These are phyloP conservation scores for Turritopsis rubra DNA, from an alignment of 30 jellyfish, hydroid and myxozoan species.

Conservation along the genomic window DNA sequence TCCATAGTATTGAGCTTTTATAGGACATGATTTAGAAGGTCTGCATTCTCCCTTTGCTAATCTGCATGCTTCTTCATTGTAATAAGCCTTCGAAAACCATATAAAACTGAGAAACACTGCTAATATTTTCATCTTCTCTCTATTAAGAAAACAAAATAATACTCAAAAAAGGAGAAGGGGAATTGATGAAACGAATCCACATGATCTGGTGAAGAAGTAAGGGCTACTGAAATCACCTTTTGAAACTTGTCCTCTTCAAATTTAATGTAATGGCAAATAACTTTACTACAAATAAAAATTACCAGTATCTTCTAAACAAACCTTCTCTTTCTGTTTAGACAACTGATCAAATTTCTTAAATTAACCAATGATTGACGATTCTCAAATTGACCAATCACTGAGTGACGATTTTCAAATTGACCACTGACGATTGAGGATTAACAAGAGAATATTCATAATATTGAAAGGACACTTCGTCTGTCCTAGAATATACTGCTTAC, in stretches of 20 bases:
- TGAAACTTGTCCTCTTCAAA: too few relatives aligned
- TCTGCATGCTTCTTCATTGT: slow-evolving; percentile 2
- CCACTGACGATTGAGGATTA: background rate
- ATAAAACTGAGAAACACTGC: background rate
- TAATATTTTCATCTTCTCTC: background rate
- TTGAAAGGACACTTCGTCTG: too few relatives aligned
- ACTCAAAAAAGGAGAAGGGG: background rate
- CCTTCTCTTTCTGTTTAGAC: background rate
- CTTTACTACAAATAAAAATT: too few relatives aligned
- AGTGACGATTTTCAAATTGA: background rate
- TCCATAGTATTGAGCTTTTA: background rate
- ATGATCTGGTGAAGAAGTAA: too few relatives aligned
- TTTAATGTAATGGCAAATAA: too few relatives aligned
- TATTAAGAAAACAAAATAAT: background rate
- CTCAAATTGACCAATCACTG: background rate
- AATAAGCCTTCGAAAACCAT: background rate
- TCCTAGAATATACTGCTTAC: too few relatives aligned
- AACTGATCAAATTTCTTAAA: background rate
- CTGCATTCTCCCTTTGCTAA: slow-evolving; percentile 6
- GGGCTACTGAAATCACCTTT: too few relatives aligned
- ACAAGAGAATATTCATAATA: too few relatives aligned
- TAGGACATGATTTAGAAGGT: background rate
- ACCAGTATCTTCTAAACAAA: background rate
- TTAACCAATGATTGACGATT: background rate
- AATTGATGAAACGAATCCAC: too few relatives aligned